These are phyloP conservation scores for Muscicapa comitata DNA, from an alignment of 2,797 vertebrate species.

Conservation along the genomic window DNA sequence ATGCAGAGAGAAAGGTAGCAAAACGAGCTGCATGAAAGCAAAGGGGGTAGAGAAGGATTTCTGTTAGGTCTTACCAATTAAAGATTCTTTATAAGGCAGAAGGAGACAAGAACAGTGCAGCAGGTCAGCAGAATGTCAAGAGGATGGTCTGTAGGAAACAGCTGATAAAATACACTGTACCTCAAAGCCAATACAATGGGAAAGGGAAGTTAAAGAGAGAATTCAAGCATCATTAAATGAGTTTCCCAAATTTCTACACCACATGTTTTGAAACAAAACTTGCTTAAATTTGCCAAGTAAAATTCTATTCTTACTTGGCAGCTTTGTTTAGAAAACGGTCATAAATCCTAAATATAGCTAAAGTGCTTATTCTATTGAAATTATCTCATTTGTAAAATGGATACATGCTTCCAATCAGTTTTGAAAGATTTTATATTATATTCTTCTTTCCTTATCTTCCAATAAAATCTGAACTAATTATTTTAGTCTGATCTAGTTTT, in stretches of 20 bases:
- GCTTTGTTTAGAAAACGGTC: not conserved
- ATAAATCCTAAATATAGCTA: slow-evolving; percentile 32
- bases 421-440: not conserved
- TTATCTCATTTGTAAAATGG: not conserved
- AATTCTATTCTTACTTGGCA: slow-evolving; percentile 27
- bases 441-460: not conserved
- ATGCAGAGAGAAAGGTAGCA: not conserved
- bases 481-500: not conserved
- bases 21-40: not conserved
- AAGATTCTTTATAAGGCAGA: not conserved
- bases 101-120: not conserved
- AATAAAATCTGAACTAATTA: not conserved
- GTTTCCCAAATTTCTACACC: not conserved
- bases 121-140: not conserved
- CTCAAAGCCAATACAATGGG: not conserved
- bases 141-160: not conserved
- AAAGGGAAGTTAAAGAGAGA: not conserved
- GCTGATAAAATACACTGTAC: not conserved
- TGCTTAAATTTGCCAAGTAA: slow-evolving; percentile 9
- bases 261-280: slow-evolving; percentile 19
- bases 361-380: not conserved
- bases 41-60: not conserved
- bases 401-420: not conserved
- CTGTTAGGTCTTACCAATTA: not conserved
- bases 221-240: not conserved